These are phyloP conservation scores for Kuschelorhynchus macadamiae DNA, from an alignment of 2,888 invertebrate species.

Conservation along the genomic window DNA sequence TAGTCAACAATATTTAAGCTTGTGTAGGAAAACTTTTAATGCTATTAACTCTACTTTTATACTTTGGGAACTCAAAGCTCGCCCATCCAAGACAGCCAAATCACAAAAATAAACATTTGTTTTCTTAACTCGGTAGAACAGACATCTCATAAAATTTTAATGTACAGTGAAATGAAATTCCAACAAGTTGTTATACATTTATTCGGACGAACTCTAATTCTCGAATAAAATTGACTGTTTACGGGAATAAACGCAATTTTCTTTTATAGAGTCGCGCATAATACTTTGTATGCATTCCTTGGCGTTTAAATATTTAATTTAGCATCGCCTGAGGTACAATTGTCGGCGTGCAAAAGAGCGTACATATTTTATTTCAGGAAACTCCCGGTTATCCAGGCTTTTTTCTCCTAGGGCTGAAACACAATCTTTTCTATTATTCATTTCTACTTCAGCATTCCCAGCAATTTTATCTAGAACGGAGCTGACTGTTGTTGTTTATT, in stretches of 20 bases:
- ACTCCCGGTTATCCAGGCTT: slow-evolving; percentile 52
- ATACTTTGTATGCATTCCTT: slow-evolving; percentile 39
- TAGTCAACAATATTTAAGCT: too few species aligned
- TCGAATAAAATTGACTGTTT: slow-evolving; percentile 18
- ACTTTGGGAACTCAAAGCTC: too few species aligned
- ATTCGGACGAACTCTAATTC: background rate
- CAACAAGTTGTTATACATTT: background rate
- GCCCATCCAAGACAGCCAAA: too few species aligned
- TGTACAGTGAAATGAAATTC: background rate
- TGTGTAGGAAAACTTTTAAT: too few species aligned
- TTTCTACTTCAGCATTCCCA: slow-evolving; percentile 49
- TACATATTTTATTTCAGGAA: slow-evolving; percentile 58
- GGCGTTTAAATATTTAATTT: slow-evolving; percentile 56
- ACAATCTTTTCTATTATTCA: slow-evolving; percentile 63
- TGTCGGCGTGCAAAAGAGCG: slow-evolving; percentile 54
- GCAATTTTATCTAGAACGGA: slow-evolving; percentile 47
- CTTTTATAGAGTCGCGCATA: slow-evolving; percentile 38
- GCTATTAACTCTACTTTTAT: too few species aligned
- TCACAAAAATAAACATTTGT: too few species aligned
- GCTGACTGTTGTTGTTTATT: slow-evolving; percentile 29
- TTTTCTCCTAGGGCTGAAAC: slow-evolving; percentile 62
- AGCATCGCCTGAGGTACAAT: slow-evolving; percentile 57
- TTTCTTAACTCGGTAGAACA: too few species aligned
- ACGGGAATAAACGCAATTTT: slow-evolving; percentile 41
- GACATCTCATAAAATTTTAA: background rate